Evolutionary conservation across 2,888 invertebrate species (phyloP).

Genomic region (Tridacna gigas): DNA sequence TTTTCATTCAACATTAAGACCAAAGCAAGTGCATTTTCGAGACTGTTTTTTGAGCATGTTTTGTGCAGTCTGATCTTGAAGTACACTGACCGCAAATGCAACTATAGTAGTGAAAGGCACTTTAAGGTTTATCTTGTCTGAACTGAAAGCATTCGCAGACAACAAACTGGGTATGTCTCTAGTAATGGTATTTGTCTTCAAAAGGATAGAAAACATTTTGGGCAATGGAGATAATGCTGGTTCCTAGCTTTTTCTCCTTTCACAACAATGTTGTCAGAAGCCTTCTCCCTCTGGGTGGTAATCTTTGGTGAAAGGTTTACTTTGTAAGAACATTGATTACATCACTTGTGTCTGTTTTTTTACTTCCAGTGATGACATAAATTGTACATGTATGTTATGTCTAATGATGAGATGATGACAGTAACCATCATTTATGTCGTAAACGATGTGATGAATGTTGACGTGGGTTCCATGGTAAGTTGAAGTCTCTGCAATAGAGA

Average conservation of each 20-base stretch:
- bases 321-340: too few relatives aligned
- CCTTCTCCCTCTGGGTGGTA: not conserved
- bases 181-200: not conserved
- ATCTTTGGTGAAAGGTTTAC: not conserved
- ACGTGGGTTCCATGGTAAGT: slow-evolving; percentile 76
- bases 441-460: slow-evolving; percentile 42
- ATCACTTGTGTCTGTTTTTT: too few relatives aligned
- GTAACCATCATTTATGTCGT: slow-evolving; percentile 39
- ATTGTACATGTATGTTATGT: not conserved
- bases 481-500: slow-evolving; percentile 74
- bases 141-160: too few relatives aligned
- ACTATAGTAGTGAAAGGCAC: not conserved
- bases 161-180: not conserved
- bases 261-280: not conserved
- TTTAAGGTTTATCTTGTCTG: not conserved
- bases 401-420: not conserved
- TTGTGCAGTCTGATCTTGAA: too few relatives aligned
- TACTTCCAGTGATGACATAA: too few relatives aligned
- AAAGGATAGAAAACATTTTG: not conserved
- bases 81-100: not conserved
- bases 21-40: too few relatives aligned
- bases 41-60: too few relatives aligned
- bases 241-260: not conserved
- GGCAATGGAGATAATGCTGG: not conserved
- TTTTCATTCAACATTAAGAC: too few relatives aligned